A percentile compares a stretch with the other conserved stretches of the same genome.
phyloP scores from a whole-genome alignment of 92 coral and sea anemone species.

The Palythoa grandiflora region DNA sequence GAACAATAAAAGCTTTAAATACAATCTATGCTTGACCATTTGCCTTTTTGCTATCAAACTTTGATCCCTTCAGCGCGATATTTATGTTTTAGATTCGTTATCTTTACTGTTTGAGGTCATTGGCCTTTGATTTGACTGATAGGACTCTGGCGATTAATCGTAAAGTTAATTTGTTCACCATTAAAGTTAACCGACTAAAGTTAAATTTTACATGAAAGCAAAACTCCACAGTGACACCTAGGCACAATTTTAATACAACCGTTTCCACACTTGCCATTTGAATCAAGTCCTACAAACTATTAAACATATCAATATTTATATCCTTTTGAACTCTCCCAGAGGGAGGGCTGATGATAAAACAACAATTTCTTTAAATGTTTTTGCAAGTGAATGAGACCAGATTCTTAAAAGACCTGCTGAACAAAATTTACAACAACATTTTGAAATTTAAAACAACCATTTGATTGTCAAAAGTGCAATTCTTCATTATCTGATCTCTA shows the following conservation, averaged over 20 bases:
- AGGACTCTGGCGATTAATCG: not conserved
- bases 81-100: conserved; percentile 29
- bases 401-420: not conserved
- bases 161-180: not conserved
- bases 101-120: conserved; percentile 10
- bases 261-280: not conserved
- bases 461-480: conserved; percentile 7
- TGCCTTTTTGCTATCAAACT: not conserved
- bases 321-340: conserved; percentile 31
- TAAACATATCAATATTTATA: conserved; percentile 45
- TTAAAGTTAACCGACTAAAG: not conserved
- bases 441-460: not conserved
- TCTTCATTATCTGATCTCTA: conserved; percentile 30
- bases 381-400: conserved; percentile 6
- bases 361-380: not conserved
- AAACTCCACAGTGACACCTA: not conserved
- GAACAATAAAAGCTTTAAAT: not conserved
- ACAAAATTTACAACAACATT: not conserved
- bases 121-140: conserved; percentile 18
- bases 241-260: not conserved
- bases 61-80: conserved; percentile 8
- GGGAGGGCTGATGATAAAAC: conserved; percentile 10
- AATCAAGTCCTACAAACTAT: not conserved
- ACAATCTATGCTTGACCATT: conserved; percentile 10
- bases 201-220: not conserved